Evolutionary conservation across 2,113 vertebrate genomes (phyloP).

Genomic region (Mohoua ochrocephala): DNA sequence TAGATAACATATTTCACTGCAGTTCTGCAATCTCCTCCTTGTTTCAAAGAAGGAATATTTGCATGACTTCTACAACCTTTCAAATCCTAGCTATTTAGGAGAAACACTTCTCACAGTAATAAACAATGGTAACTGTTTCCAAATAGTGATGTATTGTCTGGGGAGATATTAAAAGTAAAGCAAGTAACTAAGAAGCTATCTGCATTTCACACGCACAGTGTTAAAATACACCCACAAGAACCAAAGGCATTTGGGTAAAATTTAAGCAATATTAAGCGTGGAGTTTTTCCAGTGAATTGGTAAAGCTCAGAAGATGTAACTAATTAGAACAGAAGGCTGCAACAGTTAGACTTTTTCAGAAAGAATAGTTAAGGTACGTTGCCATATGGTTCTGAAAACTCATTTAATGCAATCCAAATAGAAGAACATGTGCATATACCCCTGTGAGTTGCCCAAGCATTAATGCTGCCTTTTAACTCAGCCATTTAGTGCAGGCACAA

Average conservation of each 20-base stretch:
- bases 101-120: not conserved
- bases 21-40: not conserved
- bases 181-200: constrained; percentile 18
- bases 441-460: constrained; percentile 38
- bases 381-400: constrained; percentile 54
- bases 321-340: constrained; percentile 62
- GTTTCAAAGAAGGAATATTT: not conserved
- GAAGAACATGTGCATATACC: constrained; percentile 35
- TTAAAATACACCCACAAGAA: constrained; percentile 35
- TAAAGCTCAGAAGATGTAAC: constrained; percentile 47
- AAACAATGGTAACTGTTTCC: not conserved
- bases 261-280: constrained; percentile 46
- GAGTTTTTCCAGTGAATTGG: constrained; percentile 20
- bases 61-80: not conserved
- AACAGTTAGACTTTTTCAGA: constrained; percentile 54
- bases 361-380: constrained; percentile 48
- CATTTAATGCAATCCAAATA: constrained; percentile 56
- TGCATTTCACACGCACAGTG: not conserved
- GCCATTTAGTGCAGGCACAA: constrained; percentile 38
- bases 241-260: constrained; percentile 37
- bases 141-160: not conserved
- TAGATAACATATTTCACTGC: not conserved
- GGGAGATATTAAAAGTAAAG: not conserved
- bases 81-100: not conserved
- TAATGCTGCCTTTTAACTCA: constrained; percentile 59